These are phyloP conservation scores for Phaethon lepturus DNA, from an alignment of 2,113 vertebrate genomes.

Conservation along the genomic window DNA sequence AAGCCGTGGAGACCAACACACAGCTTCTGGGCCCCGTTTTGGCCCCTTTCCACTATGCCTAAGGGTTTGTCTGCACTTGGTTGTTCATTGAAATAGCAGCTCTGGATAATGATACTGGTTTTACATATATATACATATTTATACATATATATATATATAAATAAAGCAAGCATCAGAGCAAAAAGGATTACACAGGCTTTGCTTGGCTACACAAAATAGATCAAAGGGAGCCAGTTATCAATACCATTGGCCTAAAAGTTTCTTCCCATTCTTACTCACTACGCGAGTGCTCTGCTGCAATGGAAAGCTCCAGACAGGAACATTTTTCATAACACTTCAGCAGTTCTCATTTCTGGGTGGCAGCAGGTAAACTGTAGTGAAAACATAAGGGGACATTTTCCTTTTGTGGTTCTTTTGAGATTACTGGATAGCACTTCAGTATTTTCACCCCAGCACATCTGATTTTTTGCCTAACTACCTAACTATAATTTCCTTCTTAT, in stretches of 20 bases:
- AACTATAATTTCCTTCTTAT: not conserved
- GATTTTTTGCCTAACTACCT: not conserved
- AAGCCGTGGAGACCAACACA: not conserved
- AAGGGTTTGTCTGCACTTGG: not conserved
- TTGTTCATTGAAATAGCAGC: not conserved
- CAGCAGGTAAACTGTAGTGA: not conserved
- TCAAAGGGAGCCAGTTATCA: not conserved
- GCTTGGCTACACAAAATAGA: not conserved
- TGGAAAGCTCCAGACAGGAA: not conserved
- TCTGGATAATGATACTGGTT: not conserved
- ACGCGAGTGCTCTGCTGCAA: rapidly evolving
- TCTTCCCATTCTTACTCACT: not conserved
- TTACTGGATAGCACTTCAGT: not conserved
- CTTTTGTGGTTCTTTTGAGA: not conserved
- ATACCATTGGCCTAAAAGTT: not conserved
- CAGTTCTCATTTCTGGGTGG: not conserved
- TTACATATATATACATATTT: no score
- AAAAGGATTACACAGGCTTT: not conserved
- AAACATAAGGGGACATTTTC: not conserved
- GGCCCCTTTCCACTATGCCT: not conserved
- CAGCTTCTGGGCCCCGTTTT: not conserved
- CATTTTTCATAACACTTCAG: not conserved
- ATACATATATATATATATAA: no score
- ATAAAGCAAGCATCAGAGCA: not conserved
- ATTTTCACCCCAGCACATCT: not conserved